phyloP scores from a whole-genome alignment of 2,113 vertebrate species.

The Centrocercus urophasianus region DNA sequence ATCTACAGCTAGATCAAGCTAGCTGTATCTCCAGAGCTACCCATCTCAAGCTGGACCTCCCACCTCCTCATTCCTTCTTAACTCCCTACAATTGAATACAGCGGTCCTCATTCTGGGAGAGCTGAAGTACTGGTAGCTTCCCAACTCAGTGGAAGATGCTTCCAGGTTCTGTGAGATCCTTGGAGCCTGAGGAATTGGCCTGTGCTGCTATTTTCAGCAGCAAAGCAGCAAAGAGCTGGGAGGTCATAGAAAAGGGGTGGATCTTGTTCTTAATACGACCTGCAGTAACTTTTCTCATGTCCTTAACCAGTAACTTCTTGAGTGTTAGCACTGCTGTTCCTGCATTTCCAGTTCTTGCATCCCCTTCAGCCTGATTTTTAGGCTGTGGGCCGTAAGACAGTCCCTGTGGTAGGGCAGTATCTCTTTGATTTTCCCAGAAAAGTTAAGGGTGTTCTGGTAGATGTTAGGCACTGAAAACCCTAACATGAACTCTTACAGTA shows the following conservation, averaged over 20 bases:
- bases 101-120: not conserved
- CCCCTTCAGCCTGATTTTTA: not conserved
- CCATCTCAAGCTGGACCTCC: not conserved
- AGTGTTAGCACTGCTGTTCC: not conserved
- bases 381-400: not conserved
- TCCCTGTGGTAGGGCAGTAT: not conserved
- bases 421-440: not conserved
- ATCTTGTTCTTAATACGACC: not conserved
- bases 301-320: not conserved
- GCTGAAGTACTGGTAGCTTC: too few relatives aligned
- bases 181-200: not conserved
- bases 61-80: accelerated
- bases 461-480: not conserved
- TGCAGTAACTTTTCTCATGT: not conserved
- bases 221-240: not conserved
- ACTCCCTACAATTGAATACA: not conserved
- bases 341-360: not conserved
- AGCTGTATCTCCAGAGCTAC: not conserved
- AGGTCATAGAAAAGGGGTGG: not conserved
- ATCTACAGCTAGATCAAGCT: too few relatives aligned
- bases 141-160: not conserved
- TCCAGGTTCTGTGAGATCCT: not conserved
- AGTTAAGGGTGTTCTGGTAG: not conserved
- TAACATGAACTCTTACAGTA: not conserved
- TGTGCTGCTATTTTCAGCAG: not conserved